phyloP scores from a whole-genome alignment of 1,140 invertebrate genomes.

The Drosophila miranda region DNA sequence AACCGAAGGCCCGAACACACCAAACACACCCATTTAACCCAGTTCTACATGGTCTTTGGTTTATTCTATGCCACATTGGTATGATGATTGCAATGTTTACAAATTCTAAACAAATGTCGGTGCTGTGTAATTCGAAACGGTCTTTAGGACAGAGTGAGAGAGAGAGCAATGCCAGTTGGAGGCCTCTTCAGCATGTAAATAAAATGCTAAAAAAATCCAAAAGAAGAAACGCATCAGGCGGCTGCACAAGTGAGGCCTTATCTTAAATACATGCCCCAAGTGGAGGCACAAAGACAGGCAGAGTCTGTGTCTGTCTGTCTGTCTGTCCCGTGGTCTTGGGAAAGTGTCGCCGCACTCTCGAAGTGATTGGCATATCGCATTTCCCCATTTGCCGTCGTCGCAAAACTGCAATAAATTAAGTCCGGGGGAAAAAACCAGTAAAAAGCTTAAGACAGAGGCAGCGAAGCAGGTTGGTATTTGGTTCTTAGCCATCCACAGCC shows the following conservation, averaged over 20 bases:
- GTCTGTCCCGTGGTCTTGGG: constrained; percentile 3
- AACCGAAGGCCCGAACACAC: neutral
- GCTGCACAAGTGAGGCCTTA: constrained; percentile 75
- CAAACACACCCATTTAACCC: constrained; percentile 56
- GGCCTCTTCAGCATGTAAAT: constrained; percentile 73
- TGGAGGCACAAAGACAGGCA: neutral
- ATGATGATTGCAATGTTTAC: constrained; percentile 69
- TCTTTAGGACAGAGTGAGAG: constrained; percentile 4
- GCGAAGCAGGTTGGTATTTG: constrained; percentile 27
- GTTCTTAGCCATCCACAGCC: neutral
- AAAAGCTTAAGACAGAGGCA: constrained; percentile 21
- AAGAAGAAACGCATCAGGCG: constrained; percentile 47
- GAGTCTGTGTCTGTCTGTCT: neutral
- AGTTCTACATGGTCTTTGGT: constrained; percentile 37
- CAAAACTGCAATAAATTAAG: constrained; percentile 77
- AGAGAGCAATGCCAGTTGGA: constrained; percentile 44
- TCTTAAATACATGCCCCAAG: constrained; percentile 68
- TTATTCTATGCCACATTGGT: too few relatives aligned
- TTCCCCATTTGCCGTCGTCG: constrained; percentile 67
- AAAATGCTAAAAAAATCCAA: constrained; percentile 54
- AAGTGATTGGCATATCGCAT: constrained; percentile 79
- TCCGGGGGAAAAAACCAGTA: constrained; percentile 34
- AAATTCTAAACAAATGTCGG: constrained; percentile 35
- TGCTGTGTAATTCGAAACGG: constrained; percentile 37
- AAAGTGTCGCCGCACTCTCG: constrained; percentile 61